These are phyloP conservation scores for Ophion ellenae DNA, from an alignment of 2,888 invertebrate species.

Conservation along the genomic window DNA sequence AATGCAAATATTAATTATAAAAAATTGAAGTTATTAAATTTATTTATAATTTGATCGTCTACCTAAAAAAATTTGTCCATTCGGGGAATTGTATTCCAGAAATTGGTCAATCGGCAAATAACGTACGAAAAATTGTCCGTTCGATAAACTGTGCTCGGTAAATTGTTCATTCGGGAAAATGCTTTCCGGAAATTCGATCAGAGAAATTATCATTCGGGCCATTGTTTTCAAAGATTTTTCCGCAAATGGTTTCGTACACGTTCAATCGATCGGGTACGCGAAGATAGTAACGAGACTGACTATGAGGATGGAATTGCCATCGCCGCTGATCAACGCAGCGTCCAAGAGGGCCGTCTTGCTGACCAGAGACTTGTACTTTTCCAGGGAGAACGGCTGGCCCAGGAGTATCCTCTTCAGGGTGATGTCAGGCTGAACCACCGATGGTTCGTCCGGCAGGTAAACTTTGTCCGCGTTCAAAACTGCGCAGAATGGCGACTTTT, in stretches of 20 bases:
- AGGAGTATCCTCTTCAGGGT: constrained; percentile 85
- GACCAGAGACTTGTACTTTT: constrained; percentile 84
- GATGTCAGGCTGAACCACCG: constrained; percentile 82
- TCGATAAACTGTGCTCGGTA: no score
- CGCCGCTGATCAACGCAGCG: constrained; percentile 88
- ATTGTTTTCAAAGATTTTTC: background rate
- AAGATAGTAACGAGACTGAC: constrained; percentile 82
- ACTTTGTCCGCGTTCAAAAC: constrained; percentile 84
- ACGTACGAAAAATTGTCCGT: no score
- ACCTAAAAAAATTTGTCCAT: no score
- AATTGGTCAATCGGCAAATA: background rate
- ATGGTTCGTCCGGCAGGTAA: constrained; percentile 77
- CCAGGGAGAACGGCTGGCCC: constrained; percentile 84
- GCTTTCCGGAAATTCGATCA: no score
- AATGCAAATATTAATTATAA: no score
- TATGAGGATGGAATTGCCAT: constrained; percentile 91
- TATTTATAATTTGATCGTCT: no score
- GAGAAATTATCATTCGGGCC: no score
- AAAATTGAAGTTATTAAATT: no score
- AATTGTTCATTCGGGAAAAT: no score
- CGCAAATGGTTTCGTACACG: no score
- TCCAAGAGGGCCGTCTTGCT: constrained; percentile 90
- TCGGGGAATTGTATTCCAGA: background rate
- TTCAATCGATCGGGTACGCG: background rate
- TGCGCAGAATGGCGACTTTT: constrained; percentile 67